These are phyloP conservation scores for Tachuris rubrigastra DNA, from an alignment of 2,113 vertebrate genomes.

Conservation along the genomic window DNA sequence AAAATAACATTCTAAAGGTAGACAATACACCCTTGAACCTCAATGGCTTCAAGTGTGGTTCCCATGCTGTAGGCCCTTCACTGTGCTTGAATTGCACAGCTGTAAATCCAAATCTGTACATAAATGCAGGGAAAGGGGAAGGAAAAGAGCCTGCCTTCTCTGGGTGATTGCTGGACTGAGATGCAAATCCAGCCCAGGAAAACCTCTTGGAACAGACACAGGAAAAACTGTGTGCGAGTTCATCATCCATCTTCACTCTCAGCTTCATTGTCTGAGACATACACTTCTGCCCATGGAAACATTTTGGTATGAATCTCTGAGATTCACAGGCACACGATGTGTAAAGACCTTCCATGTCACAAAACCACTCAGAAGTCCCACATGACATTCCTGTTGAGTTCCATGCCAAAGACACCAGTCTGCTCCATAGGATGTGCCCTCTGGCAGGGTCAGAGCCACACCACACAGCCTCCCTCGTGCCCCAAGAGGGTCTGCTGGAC, in stretches of 20 bases:
- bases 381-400: accelerated
- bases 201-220: background rate
- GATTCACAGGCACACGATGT: background rate
- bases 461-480: accelerated
- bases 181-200: background rate
- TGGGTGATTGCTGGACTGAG: background rate
- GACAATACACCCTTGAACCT: background rate
- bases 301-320: background rate
- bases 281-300: background rate
- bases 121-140: background rate
- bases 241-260: background rate
- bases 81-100: background rate
- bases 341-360: background rate
- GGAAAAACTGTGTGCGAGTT: background rate
- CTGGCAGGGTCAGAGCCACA: background rate
- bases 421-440: background rate
- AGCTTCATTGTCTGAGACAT: background rate
- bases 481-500: background rate
- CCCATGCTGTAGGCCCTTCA: background rate
- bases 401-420: too few species aligned
- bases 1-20: background rate
- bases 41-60: background rate
- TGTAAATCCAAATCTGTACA: background rate
- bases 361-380: background rate
- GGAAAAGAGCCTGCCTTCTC: background rate